phyloP scores from a whole-genome alignment of 2,113 vertebrate genomes.

The Platanista minor region DNA sequence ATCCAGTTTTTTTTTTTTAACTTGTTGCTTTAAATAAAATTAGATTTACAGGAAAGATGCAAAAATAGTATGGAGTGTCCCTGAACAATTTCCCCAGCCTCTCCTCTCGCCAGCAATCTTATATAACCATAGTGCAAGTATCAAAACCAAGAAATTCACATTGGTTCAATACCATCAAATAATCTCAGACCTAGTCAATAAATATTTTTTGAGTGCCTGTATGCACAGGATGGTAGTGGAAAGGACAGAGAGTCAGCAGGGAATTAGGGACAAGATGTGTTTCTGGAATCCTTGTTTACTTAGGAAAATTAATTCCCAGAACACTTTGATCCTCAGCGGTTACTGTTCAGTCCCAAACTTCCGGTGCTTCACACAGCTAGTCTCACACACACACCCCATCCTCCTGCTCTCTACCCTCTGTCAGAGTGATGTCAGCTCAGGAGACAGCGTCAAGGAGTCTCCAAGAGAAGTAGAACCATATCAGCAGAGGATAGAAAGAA shows the following conservation, averaged over 20 bases:
- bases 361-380: neutral
- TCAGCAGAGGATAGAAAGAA: neutral
- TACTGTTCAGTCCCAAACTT: neutral
- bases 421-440: neutral
- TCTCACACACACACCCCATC: neutral
- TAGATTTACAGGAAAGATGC: neutral
- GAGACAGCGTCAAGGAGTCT: neutral
- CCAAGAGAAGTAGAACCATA: neutral
- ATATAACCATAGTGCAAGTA: neutral
- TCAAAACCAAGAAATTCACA: neutral
- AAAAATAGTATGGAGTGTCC: neutral
- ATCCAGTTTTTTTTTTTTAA: neutral
- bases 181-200: neutral
- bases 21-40: neutral
- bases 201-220: neutral
- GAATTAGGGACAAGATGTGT: neutral
- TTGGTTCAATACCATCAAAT: neutral
- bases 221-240: neutral
- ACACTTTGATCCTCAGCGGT: neutral
- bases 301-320: neutral
- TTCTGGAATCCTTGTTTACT: neutral
- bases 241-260: neutral
- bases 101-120: neutral
- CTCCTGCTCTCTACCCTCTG: neutral
- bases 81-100: neutral